Conservation (phyloP, 2,888 invertebrate genomes). For the Syritta pipiens region DNA sequence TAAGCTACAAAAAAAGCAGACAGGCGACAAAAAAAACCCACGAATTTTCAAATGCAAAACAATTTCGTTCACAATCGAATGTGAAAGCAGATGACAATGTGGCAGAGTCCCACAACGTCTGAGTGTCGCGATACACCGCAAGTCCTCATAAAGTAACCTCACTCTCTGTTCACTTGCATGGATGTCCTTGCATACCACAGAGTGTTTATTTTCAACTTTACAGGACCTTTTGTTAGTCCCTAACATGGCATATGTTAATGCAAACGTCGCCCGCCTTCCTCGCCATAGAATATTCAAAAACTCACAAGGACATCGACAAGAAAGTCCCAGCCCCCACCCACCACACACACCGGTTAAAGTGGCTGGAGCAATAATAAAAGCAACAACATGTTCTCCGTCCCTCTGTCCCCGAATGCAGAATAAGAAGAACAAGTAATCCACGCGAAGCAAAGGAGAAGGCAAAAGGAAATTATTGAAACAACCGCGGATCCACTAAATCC, state of each 20-base stretch:
- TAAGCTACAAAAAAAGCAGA: too few species aligned
- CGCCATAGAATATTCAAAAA: slow-evolving; percentile 25
- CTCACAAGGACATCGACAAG: slow-evolving; percentile 1
- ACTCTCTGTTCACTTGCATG: too few species aligned
- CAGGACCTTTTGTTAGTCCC: slow-evolving; percentile 25
- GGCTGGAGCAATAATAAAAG: slow-evolving; percentile 11
- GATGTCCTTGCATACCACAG: slow-evolving; percentile 7
- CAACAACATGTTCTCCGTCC: slow-evolving; percentile 3
- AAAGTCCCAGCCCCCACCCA: background rate
- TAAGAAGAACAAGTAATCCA: background rate
- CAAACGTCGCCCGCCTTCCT: background rate
- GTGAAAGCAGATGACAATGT: too few species aligned
- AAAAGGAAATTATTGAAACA: slow-evolving; percentile 66
- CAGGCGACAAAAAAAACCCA: too few species aligned
- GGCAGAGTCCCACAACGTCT: too few species aligned
- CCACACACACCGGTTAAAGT: background rate
- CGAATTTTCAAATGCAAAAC: too few species aligned
- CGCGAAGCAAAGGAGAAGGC: background rate
- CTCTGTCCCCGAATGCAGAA: background rate
- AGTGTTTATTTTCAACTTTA: slow-evolving; percentile 16
- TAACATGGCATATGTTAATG: slow-evolving; percentile 25
- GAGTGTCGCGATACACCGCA: too few species aligned
- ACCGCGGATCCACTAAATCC: slow-evolving; percentile 75
- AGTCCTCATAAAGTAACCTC: too few species aligned
- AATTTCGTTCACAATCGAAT: too few species aligned